phyloP scores from a whole-genome alignment of 2,888 invertebrate species.

The Caenorhabditis angaria region DNA sequence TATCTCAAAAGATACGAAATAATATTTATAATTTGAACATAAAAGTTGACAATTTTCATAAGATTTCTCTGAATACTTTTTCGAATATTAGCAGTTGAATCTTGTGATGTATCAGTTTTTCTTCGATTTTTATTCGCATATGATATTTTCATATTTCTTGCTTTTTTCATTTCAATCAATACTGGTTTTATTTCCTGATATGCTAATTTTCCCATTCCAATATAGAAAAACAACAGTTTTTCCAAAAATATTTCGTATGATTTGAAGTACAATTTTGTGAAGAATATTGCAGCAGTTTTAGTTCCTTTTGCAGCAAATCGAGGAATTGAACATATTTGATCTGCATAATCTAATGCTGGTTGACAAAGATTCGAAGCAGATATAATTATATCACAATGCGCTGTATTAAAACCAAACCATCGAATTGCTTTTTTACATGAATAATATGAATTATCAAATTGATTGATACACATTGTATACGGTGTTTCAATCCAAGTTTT shows the following conservation, averaged over 20 bases:
- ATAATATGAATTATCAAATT: slow-evolving; percentile 43
- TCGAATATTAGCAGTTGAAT: slow-evolving; percentile 35
- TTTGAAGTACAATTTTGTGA: slow-evolving; percentile 30
- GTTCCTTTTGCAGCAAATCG: slow-evolving; percentile 29
- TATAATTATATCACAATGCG: slow-evolving; percentile 28
- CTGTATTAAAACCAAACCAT: slow-evolving; percentile 33
- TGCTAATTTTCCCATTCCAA: slow-evolving; percentile 7
- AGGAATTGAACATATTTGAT: slow-evolving; percentile 24
- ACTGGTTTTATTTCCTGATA: slow-evolving; percentile 31
- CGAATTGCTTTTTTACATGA: slow-evolving; percentile 35
- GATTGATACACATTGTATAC: slow-evolving; percentile 37
- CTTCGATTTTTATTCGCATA: slow-evolving; percentile 15
- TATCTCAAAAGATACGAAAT: slow-evolving; percentile 30
- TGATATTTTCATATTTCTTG: slow-evolving; percentile 18
- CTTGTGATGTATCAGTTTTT: slow-evolving; percentile 34
- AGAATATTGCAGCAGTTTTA: slow-evolving; percentile 39
- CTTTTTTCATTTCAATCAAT: slow-evolving; percentile 31
- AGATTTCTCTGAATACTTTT: slow-evolving; percentile 37
- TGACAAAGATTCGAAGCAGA: background rate
- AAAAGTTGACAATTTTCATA: slow-evolving; percentile 29
- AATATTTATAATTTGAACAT: slow-evolving; percentile 28
- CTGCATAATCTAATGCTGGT: background rate
- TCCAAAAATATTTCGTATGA: background rate
- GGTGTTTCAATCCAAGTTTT: slow-evolving; percentile 38
- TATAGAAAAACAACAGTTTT: slow-evolving; percentile 1